Evolutionary conservation across 2,888 invertebrate species (phyloP).

Genomic region (Cistogaster globosa): DNA sequence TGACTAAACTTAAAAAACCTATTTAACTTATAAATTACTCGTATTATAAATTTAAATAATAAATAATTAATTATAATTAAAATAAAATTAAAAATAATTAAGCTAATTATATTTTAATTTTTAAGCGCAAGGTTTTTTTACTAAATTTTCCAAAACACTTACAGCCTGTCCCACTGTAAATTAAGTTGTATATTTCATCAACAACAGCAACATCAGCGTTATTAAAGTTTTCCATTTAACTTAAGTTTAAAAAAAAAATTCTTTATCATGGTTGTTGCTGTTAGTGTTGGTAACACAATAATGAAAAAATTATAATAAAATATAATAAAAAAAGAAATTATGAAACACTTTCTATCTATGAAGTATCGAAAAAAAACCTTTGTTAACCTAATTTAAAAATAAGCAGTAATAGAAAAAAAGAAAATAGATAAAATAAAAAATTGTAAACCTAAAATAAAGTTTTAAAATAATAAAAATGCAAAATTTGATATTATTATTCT

Average conservation of each 20-base stretch:
- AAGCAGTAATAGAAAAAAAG: neutral
- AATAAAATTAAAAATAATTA: too few relatives aligned
- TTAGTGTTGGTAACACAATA: neutral
- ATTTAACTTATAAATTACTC: too few relatives aligned
- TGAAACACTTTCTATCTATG: too few relatives aligned
- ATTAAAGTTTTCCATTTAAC: constrained; percentile 45
- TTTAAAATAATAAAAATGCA: neutral
- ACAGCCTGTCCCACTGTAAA: neutral
- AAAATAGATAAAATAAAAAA: too few relatives aligned
- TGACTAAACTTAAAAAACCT: too few relatives aligned
- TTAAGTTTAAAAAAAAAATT: constrained; percentile 56
- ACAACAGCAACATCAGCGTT: neutral
- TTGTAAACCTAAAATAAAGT: neutral
- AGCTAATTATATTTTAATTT: too few relatives aligned
- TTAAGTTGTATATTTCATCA: neutral
- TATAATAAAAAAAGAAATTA: neutral
- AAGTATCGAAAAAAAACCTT: too few relatives aligned
- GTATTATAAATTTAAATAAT: too few relatives aligned
- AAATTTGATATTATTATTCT: neutral
- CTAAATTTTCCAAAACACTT: neutral
- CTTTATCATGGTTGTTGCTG: constrained; percentile 23
- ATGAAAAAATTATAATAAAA: neutral
- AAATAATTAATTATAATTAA: too few relatives aligned
- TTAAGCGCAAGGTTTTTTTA: neutral
- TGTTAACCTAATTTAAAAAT: too few relatives aligned